phyloP scores from a whole-genome alignment of 2,888 invertebrate species.

The Campoplex capitator region DNA sequence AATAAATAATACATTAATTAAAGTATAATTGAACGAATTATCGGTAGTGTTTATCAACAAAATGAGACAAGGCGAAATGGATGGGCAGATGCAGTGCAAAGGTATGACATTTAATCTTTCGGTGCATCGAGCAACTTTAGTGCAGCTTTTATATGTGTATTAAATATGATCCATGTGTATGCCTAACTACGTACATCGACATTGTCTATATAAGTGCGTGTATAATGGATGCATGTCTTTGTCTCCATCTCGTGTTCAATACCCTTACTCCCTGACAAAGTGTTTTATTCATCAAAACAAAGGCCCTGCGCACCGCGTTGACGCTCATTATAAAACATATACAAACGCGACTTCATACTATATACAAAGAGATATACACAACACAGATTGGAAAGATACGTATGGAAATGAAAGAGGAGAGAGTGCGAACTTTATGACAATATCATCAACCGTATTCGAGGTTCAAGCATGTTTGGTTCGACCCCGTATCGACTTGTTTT shows the following conservation, averaged over 20 bases:
- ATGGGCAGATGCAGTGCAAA: slow-evolving; percentile 76
- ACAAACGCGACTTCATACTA: neutral
- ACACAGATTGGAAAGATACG: neutral
- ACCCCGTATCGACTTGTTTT: neutral
- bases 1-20: neutral
- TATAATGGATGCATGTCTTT: slow-evolving; percentile 7
- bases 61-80: slow-evolving; percentile 70
- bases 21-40: neutral
- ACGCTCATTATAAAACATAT: slow-evolving; percentile 1
- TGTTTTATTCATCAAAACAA: slow-evolving; percentile 5
- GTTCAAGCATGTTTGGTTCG: neutral
- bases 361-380: neutral
- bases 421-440: neutral
- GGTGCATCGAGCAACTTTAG: neutral
- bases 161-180: neutral
- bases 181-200: neutral
- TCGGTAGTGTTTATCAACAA: slow-evolving; percentile 9
- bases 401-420: neutral
- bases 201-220: neutral
- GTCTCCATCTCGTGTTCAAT: slow-evolving; percentile 25
- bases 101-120: slow-evolving; percentile 70
- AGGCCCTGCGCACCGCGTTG: slow-evolving; percentile 12
- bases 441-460: neutral
- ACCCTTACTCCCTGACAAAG: slow-evolving; percentile 9
- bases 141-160: neutral